Evolutionary conservation across 2,888 invertebrate species (phyloP).

Genomic region (Meandrusa payeni): DNA sequence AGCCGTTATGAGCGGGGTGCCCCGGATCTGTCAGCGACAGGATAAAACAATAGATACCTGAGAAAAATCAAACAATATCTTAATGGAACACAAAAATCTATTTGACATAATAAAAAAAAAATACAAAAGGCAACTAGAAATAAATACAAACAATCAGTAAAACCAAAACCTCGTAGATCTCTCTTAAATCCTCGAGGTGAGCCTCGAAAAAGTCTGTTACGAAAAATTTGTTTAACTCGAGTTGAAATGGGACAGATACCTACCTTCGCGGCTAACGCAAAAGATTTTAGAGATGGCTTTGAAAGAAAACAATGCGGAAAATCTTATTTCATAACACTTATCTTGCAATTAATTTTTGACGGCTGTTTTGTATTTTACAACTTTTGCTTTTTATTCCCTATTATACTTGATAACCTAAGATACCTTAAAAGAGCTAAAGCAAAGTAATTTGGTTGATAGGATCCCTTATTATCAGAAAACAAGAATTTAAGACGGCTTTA

Average conservation of each 20-base stretch:
- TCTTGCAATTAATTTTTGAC: slow-evolving; percentile 60
- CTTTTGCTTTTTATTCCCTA: slow-evolving; percentile 45
- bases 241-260: slow-evolving; percentile 65
- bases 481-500: no score
- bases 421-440: no score
- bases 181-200: slow-evolving; percentile 65
- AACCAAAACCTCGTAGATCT: slow-evolving; percentile 66
- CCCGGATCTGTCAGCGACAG: no score
- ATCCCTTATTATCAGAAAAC: no score
- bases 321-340: slow-evolving; percentile 59
- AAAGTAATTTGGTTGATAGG: no score
- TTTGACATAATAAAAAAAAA: no score
- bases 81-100: no score
- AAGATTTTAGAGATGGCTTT: slow-evolving; percentile 60
- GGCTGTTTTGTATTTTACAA: slow-evolving; percentile 26
- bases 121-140: no score
- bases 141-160: slow-evolving; percentile 52
- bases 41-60: no score
- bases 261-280: slow-evolving; percentile 51
- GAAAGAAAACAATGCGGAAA: slow-evolving; percentile 49
- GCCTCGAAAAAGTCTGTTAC: slow-evolving; percentile 69
- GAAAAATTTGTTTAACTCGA: slow-evolving; percentile 71
- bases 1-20: no score
- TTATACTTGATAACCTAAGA: slow-evolving; percentile 12
- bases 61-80: no score